These are phyloP conservation scores for Chanos chanos DNA, from an alignment of 2,797 vertebrate genomes.

Conservation along the genomic window DNA sequence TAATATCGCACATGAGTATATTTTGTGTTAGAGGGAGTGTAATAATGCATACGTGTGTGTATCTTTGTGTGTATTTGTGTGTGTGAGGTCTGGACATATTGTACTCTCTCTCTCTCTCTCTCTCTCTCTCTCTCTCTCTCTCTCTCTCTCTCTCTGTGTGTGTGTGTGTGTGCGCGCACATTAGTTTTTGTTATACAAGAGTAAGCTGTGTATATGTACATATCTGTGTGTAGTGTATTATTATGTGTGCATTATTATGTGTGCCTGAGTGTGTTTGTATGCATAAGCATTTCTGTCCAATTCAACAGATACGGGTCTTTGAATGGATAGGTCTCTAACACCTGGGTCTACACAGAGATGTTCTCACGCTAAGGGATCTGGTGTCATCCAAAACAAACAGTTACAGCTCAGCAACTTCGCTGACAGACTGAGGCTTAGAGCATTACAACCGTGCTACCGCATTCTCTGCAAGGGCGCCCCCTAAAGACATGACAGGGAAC, in stretches of 20 bases:
- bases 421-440: constrained; percentile 18
- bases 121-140: constrained; percentile 1
- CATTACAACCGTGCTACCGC: not conserved
- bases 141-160: constrained; percentile 13
- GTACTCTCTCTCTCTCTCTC: too few relatives aligned
- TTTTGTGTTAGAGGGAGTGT: too few relatives aligned
- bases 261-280: too few relatives aligned
- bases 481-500: constrained; percentile 35
- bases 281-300: too few relatives aligned
- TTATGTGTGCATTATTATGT: too few relatives aligned
- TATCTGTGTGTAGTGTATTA: constrained; percentile 2
- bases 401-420: constrained; percentile 15
- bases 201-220: not conserved
- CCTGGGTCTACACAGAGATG: constrained; percentile 26
- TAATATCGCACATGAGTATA: too few relatives aligned
- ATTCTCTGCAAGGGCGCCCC: constrained; percentile 27
- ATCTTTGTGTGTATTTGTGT: too few relatives aligned
- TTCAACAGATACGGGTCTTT: constrained; percentile 9
- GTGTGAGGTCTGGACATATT: too few relatives aligned
- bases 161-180: not conserved
- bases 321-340: not conserved
- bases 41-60: too few relatives aligned
- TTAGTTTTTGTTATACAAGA: too few relatives aligned
- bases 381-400: constrained; percentile 41
- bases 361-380: constrained; percentile 30